These are phyloP conservation scores for Opisthocomus hoazin DNA, from an alignment of 2,113 vertebrate species.

Conservation along the genomic window DNA sequence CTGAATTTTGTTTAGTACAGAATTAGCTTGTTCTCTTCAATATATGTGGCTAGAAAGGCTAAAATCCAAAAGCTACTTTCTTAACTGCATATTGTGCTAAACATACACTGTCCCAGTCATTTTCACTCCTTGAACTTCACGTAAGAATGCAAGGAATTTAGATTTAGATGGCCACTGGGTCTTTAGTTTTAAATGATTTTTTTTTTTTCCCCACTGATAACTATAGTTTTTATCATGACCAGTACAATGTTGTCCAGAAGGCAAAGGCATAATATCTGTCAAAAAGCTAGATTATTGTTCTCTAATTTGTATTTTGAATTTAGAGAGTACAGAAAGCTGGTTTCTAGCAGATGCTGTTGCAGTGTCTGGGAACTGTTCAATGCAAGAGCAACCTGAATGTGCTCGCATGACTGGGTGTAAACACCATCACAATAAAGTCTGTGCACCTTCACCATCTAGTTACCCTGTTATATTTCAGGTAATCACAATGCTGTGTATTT, in stretches of 20 bases:
- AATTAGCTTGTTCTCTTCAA: not conserved
- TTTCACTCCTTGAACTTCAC: constrained; percentile 18
- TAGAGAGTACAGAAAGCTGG: not conserved
- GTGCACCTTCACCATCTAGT: not conserved
- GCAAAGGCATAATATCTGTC: not conserved
- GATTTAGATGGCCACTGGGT: not conserved
- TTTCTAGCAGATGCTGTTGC: constrained; percentile 18
- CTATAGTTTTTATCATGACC: constrained; percentile 5
- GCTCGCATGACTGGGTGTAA: not conserved
- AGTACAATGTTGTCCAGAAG: not conserved
- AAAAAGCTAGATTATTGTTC: not conserved
- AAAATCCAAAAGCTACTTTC: not conserved
- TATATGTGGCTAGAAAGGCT: not conserved
- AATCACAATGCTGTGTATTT: constrained; percentile 19
- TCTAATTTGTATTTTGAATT: constrained; percentile 1
- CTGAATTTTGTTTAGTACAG: not conserved
- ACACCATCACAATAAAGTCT: constrained; percentile 7
- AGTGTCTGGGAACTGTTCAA: constrained; percentile 9
- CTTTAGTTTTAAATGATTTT: not conserved
- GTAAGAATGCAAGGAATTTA: not conserved
- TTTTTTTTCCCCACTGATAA: not conserved
- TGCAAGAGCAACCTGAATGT: constrained; percentile 6
- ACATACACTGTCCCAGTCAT: not conserved
- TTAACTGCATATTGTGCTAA: not conserved
- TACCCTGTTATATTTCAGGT: constrained; percentile 3